Base-by-base conservation (phyloP, 2,797 vertebrate genomes). In the Alectoris magna region DNA sequence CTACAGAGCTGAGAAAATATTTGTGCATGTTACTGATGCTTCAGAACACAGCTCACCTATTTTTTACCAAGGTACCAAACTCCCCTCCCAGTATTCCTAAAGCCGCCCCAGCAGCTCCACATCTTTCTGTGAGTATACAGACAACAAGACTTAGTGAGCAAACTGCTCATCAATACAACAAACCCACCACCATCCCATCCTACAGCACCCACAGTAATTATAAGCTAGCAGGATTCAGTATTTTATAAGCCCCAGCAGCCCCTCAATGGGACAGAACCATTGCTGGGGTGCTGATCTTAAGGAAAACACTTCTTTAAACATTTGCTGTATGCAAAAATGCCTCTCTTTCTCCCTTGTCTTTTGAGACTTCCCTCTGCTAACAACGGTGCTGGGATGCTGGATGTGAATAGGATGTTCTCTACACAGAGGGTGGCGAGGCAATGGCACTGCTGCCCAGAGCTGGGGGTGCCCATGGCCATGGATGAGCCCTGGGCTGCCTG, bases 171-270 rank as follows among this genome's bases (percentile, higher is more conserved):
- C 44, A 4, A 4, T 17, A 0, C 6, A 39, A 27, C 24, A 51
- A 31, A 66, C 39, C 1, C 44, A 36, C 38, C 55, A 10, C 0
- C 55, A 10, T 0, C 2, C 22, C 67, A 18, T 0, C 10, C 36
- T 12, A 5, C 26, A 62, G 78, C 59, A 21, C 48, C 59, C 59
- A 4, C 34, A 6, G 1, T 5, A 62, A 75, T 3, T 19, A 43
- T 5, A 62, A n/a, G 53, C 74, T 63, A 43, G 9, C 7, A 18
- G 49, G 6, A 58, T 10, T 6, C 41, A 0, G 24, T 0, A 6
- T 16, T 68, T 51, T 21, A 34, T 22, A 26, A 51, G 26, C 34
- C 78, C 34, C 70, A 43, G 68, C 38, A 89, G 82, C 77, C 38
- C 73, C 23, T 48, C n/a, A 48, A 69, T 2, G 31, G 69, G 60